phyloP scores from a whole-genome alignment of 2,888 invertebrate genomes.

The Drosophila trichaetosa region DNA sequence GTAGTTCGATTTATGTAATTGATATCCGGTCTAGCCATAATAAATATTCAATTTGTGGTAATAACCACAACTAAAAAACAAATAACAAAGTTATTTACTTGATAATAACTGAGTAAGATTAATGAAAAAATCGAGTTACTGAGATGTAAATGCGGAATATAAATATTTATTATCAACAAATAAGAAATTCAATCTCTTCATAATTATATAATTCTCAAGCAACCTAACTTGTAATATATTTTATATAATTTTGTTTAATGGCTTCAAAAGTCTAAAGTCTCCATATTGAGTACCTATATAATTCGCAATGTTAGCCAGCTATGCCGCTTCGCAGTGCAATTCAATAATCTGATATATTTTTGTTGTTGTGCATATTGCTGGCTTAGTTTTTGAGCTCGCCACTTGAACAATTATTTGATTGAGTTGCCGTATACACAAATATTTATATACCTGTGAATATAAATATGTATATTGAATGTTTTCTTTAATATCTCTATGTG shows the following conservation, averaged over 20 bases:
- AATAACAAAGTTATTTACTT: conserved; percentile 1
- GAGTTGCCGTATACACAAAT: conserved; percentile 35
- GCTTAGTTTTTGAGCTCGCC: conserved; percentile 36
- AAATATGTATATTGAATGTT: conserved; percentile 34
- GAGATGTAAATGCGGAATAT: background rate
- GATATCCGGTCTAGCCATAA: conserved; percentile 19
- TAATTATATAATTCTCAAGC: background rate
- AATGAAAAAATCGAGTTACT: background rate
- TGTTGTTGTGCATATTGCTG: conserved; percentile 18
- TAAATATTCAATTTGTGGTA: conserved; percentile 16
- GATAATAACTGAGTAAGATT: background rate
- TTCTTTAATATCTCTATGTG: conserved; percentile 17
- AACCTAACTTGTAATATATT: background rate
- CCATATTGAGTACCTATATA: background rate
- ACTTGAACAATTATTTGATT: conserved; percentile 61
- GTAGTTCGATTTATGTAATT: conserved; percentile 19
- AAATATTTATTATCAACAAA: background rate
- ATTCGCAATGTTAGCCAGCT: conserved; percentile 4
- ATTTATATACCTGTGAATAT: background rate
- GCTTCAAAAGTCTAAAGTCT: background rate
- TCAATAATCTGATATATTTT: conserved; percentile 8
- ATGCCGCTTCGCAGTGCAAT: conserved; percentile 2
- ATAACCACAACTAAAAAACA: background rate
- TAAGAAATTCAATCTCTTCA: background rate
- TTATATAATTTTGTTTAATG: background rate